phyloP scores from a whole-genome alignment of 2,888 invertebrate species.

The Dynastes grantii region DNA sequence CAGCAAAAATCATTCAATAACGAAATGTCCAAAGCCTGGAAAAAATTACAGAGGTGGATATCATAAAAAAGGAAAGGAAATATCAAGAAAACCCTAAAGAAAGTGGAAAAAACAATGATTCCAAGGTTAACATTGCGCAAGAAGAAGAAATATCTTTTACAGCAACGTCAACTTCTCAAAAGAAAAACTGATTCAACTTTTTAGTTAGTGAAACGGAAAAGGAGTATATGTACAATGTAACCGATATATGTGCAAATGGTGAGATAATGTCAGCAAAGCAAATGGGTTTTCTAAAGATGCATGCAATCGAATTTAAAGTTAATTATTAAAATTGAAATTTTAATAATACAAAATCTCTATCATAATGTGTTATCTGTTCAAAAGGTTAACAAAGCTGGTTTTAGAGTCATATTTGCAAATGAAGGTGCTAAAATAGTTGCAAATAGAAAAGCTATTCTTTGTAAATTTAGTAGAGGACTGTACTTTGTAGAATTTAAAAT shows the following conservation, averaged over 20 bases:
- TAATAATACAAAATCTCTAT: constrained; percentile 5
- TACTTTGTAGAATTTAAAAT: no score
- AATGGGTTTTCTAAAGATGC: background rate
- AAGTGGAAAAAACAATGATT: background rate
- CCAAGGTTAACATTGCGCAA: background rate
- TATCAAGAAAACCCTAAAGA: background rate
- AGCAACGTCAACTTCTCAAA: constrained; percentile 10
- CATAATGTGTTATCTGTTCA: constrained; percentile 3
- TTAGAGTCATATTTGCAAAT: background rate
- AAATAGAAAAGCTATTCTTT: constrained; percentile 3
- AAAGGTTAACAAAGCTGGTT: background rate
- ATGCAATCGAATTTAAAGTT: background rate
- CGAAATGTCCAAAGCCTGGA: constrained; percentile 3
- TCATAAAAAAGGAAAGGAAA: background rate
- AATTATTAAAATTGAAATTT: constrained; percentile 1
- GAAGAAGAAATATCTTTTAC: background rate
- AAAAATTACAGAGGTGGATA: background rate
- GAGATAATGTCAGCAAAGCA: background rate
- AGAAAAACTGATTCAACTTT: background rate
- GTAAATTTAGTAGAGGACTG: background rate
- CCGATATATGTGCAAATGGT: constrained; percentile 5
- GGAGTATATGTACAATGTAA: constrained; percentile 12
- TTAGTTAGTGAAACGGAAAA: constrained; percentile 4
- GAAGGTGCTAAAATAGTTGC: constrained; percentile 1
- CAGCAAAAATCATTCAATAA: constrained; percentile 10